These are phyloP conservation scores for Homalodisca vitripennis DNA, from an alignment of 1,140 invertebrate genomes.

Conservation along the genomic window DNA sequence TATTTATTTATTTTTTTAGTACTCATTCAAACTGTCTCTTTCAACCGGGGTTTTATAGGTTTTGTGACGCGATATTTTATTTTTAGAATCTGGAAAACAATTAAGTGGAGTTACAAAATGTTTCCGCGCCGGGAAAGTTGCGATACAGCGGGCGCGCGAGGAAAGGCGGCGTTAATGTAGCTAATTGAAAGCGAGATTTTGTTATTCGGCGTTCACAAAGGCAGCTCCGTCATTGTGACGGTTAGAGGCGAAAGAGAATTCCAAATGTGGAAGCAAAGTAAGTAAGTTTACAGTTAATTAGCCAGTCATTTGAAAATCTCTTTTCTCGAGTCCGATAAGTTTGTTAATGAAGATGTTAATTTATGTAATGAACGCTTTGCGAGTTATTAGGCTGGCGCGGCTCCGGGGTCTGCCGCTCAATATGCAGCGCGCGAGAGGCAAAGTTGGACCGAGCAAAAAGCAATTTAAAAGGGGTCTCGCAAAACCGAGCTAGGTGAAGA, in stretches of 20 bases:
- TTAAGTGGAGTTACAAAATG: no score
- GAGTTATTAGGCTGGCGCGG: neutral
- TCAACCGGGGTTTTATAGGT: no score
- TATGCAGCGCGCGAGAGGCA: neutral
- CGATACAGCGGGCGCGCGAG: no score
- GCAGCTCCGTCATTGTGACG: slow-evolving; percentile 7
- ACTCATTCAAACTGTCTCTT: no score
- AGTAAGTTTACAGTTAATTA: slow-evolving; percentile 23
- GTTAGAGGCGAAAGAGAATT: slow-evolving; percentile 3
- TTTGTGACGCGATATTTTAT: no score
- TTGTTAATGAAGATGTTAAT: slow-evolving; percentile 14
- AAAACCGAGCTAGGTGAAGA: slow-evolving; percentile 8
- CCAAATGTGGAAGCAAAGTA: slow-evolving; percentile 15
- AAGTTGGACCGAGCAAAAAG: slow-evolving; percentile 17
- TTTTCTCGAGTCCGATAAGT: slow-evolving; percentile 10
- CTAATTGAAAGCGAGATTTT: neutral
- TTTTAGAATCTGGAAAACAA: no score
- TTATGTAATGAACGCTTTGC: slow-evolving; percentile 23
- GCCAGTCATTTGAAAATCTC: slow-evolving; percentile 24
- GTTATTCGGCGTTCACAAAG: slow-evolving; percentile 21
- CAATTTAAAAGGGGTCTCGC: slow-evolving; percentile 17
- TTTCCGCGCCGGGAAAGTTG: no score
- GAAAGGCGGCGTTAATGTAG: no score
- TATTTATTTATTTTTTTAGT: no score
- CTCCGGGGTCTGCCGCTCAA: neutral